Evolutionary conservation across 2,888 invertebrate species (phyloP), one percentile per base, ranked within the genome.

Genomic region (Cosmia trapezina): DNA sequence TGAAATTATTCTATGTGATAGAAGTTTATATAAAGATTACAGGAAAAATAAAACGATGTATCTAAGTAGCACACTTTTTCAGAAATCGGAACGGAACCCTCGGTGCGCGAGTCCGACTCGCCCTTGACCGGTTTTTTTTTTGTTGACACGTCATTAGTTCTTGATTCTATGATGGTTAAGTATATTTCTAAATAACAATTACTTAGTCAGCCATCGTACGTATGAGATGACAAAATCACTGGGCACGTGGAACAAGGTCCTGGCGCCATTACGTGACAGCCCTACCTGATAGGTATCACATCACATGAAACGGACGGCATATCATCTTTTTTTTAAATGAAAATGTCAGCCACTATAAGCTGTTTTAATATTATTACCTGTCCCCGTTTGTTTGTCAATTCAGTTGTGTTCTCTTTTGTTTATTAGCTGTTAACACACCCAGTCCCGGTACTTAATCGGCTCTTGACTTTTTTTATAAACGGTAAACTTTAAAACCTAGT

Each of bases 291-390:
- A 87, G 83, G 85, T 90, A 90, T 82, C 86, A 80, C 78, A 86
- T 85, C 86, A 86, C 86, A 88, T 87, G 88, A 85, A 86, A 87
- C 81, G 82, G 81, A 85, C 86, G 81, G 85, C 87, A 89, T 88
- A 89, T 90, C 89, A 91, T 93, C 90, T 89, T 93, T 93, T 93
- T 90, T 93, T 94, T 91, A 89, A 92, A 91, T 91, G 89, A 88
- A 94, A 95, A 95, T 95, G 95, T 95, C 95, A 95, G 92, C 90
- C 87, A 87, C 89, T 87, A 78, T 88, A 86, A 85, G 89, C 89
- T 88, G 89, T 89, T 92, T 91, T 88, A 84, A 89, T 92, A 91
- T 93, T 90, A 91, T 90, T 93, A 95, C 94, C 93, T 91, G 93
- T 92, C 92, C 86, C 75, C 83, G 80, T 89, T 88, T 92, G 91